phyloP scores from a whole-genome alignment of 2,888 invertebrate species.

The Nesidiocoris tenuis region DNA sequence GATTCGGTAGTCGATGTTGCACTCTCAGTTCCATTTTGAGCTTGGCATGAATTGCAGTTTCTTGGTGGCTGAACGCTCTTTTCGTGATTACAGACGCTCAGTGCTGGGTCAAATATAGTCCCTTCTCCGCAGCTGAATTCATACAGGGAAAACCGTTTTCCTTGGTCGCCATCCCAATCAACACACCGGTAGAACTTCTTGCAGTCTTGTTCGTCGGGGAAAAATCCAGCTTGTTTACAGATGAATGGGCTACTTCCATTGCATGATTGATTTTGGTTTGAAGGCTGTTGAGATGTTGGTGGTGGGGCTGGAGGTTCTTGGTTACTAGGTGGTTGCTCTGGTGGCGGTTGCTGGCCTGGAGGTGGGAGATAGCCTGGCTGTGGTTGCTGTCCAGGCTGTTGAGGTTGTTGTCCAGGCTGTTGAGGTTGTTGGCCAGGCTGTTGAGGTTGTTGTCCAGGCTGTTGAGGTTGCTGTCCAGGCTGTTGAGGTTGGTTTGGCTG shows the following conservation, averaged over 20 bases:
- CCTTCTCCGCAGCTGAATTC: conserved; percentile 68
- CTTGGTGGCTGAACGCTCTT: conserved; percentile 63
- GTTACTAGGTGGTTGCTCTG: conserved; percentile 10
- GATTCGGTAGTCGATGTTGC: conserved; percentile 48
- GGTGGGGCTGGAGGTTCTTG: conserved; percentile 18
- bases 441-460: conserved; percentile 42
- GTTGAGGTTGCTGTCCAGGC: conserved; percentile 46
- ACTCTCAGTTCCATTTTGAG: conserved; percentile 22
- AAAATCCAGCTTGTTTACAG: conserved; percentile 70
- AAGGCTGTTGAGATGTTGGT: conserved; percentile 43
- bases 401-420: conserved; percentile 45
- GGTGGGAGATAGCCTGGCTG: conserved; percentile 19
- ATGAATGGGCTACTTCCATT: conserved; percentile 13
- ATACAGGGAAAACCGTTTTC: conserved; percentile 62
- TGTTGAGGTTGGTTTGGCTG: conserved; percentile 41
- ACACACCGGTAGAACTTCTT: conserved; percentile 77
- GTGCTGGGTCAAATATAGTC: conserved; percentile 69
- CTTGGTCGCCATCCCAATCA: conserved; percentile 60
- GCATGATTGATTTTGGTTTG: conserved; percentile 1
- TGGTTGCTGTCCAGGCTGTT: conserved; percentile 45
- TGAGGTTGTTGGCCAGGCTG: conserved; percentile 48
- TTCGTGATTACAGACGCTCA: conserved; percentile 68
- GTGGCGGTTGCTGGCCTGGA: conserved; percentile 22
- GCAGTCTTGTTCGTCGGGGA: conserved; percentile 67
- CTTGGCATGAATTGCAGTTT: conserved; percentile 50